phyloP scores from a whole-genome alignment of 2,113 vertebrate genomes.

The Burhinus oedicnemus region DNA sequence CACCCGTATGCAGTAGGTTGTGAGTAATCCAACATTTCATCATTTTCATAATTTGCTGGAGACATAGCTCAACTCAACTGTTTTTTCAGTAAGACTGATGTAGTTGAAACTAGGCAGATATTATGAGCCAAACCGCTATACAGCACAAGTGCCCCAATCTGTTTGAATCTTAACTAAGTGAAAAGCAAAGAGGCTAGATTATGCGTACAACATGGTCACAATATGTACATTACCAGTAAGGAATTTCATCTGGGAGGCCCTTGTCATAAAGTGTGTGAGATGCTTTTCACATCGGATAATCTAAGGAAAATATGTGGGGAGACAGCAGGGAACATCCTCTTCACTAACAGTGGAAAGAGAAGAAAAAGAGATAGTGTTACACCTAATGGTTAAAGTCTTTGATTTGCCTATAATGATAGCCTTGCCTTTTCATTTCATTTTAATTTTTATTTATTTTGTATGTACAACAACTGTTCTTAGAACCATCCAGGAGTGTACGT shows the following conservation, averaged over 20 bases:
- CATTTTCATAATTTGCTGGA: background rate
- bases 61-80: background rate
- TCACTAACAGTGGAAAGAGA: background rate
- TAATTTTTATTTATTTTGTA: background rate
- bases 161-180: background rate
- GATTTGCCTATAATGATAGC: background rate
- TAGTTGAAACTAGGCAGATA: background rate
- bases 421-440: background rate
- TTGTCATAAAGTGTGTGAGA: background rate
- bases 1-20: background rate
- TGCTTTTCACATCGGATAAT: background rate
- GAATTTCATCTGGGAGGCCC: background rate
- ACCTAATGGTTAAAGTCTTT: background rate
- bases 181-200: background rate
- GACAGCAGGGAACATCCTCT: background rate
- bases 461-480: background rate
- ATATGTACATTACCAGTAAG: background rate
- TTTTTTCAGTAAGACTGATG: background rate
- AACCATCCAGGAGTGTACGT: background rate
- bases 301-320: background rate
- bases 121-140: background rate
- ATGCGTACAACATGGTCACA: background rate
- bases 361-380: background rate
- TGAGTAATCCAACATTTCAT: background rate
- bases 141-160: background rate